Conservation (phyloP, 2,113 vertebrate species). For the Hemiprocne comata region DNA sequence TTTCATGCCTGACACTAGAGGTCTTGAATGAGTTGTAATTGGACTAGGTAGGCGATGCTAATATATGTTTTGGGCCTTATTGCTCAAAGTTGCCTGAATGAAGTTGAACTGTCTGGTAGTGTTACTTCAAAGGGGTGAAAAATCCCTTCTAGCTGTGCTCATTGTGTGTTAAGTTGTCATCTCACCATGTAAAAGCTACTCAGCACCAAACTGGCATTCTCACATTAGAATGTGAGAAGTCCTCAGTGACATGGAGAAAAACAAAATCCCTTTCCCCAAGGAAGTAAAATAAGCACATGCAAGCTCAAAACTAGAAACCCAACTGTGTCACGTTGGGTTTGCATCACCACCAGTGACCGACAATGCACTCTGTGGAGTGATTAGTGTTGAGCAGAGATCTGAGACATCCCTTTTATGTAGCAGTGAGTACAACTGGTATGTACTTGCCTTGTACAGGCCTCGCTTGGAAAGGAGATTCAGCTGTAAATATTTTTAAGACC, state of each 20-base stretch:
- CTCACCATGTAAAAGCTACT: neutral
- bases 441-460: neutral
- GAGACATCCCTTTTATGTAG: neutral
- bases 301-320: neutral
- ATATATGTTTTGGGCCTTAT: neutral
- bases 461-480: neutral
- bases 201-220: neutral
- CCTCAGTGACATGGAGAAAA: neutral
- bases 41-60: neutral
- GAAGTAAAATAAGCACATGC: neutral
- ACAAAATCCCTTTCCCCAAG: neutral
- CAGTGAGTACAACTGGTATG: neutral
- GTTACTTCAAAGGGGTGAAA: neutral
- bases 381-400: rapidly evolving
- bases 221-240: neutral
- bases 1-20: neutral
- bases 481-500: neutral
- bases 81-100: neutral
- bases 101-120: neutral
- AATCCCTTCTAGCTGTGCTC: neutral
- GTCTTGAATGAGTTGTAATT: neutral
- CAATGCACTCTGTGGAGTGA: rapidly evolving
- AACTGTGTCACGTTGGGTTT: neutral
- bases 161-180: neutral
- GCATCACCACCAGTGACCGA: neutral